These are phyloP conservation scores for Drosophila santomea DNA, from an alignment of 1,140 invertebrate genomes.

Conservation along the genomic window DNA sequence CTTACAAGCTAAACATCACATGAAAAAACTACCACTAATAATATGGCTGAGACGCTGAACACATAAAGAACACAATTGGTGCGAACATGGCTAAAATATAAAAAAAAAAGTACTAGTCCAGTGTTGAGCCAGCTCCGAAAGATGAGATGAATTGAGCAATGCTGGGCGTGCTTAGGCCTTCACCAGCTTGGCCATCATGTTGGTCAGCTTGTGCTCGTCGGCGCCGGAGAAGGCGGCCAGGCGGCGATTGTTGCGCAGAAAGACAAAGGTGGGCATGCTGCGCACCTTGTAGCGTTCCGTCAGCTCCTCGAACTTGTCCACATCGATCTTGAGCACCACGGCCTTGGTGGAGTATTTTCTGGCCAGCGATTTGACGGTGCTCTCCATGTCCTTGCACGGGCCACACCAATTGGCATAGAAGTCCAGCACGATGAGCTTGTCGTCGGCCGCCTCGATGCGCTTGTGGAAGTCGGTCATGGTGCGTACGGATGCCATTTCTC, in stretches of 20 bases:
- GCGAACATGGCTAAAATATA: not conserved
- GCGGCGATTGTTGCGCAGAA: constrained; percentile 27
- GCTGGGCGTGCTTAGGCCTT: constrained; percentile 13
- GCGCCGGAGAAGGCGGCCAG: constrained; percentile 45
- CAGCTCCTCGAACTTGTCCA: constrained; percentile 60
- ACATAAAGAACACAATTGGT: constrained; percentile 10
- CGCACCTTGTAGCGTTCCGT: constrained; percentile 45
- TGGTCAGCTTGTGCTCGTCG: constrained; percentile 55
- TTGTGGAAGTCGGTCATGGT: constrained; percentile 55
- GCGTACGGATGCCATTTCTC: constrained; percentile 39
- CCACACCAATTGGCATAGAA: constrained; percentile 86
- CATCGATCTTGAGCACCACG: constrained; percentile 55
- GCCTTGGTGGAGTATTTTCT: constrained; percentile 48
- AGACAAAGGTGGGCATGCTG: constrained; percentile 65
- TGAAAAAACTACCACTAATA: constrained; percentile 4
- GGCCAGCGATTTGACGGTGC: constrained; percentile 62
- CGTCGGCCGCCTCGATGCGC: constrained; percentile 85
- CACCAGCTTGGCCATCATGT: constrained; percentile 45
- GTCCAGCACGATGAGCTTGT: constrained; percentile 87
- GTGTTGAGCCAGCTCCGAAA: not conserved
- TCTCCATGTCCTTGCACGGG: constrained; percentile 88
- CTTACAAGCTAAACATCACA: constrained; percentile 12
- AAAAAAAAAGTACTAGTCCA: no score
- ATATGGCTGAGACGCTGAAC: no score
- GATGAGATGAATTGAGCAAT: not conserved